Evolutionary conservation across 2,113 vertebrate genomes (phyloP), one percentile per base, ranked within the genome.

Genomic region (Sceloporus tristichus): DNA sequence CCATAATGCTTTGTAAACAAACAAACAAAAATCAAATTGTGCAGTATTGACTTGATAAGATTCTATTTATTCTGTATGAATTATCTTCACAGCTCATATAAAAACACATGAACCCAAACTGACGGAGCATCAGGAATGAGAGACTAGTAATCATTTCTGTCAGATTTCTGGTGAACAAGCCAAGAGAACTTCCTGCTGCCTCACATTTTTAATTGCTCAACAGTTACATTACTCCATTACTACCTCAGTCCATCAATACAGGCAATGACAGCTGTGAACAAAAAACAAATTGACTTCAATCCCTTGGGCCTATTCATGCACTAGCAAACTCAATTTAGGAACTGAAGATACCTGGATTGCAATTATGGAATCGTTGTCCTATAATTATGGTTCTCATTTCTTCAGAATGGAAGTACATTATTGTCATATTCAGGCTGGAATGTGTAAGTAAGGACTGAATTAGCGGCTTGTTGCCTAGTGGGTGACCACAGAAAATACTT

Each of bases 151-250:
- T 54, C 29, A 21, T 65, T 53, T 88, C 80, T 91, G n/a, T 65
- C 82, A 86, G 74, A 18, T 86, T 77, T 38, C 53, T 66, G 1
- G 48, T 54, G 34, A 9, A 29, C 54, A 79, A 91, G 34, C 48
- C 77, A 84, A n/a, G 18, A 77, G 65, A 27, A 85, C 34, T 68
- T 89, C 74, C 85, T 92, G 79, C 85, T 38, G 29, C 27, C 71
- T 89, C 84, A 71, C 6, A 62, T 38, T 86, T 94, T 82, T 86
- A 94, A 79, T 66, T 5, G 65, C 76, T 86, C 53, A 59, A 27
- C 4, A 81, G 48, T 82, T 85, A 9, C 19, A 71, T 91, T 48
- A 83, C 29, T 68, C 53, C 53, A 78, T 78, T 86, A 34, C 56
- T 88, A 38, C 68, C 85, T 85, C n/a, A 75, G 75, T 42, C 79